phyloP scores from a whole-genome alignment of 2,113 vertebrate genomes.

The Tachysurus fulvidraco region DNA sequence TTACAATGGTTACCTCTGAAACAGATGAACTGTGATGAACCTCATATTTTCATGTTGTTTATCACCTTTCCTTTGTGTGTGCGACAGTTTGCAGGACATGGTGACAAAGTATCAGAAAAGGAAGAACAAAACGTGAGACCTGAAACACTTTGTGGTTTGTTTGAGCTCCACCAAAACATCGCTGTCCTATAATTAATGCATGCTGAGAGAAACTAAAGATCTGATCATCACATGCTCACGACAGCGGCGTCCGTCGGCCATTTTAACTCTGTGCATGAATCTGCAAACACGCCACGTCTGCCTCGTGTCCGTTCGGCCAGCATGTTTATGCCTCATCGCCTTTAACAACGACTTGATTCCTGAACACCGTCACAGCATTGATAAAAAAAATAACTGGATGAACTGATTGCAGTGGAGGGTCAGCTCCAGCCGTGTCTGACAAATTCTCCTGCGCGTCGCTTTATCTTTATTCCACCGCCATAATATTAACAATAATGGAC shows the following conservation, averaged over 20 bases:
- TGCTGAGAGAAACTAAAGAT: background rate
- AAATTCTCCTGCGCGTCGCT: background rate
- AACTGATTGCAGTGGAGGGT: background rate
- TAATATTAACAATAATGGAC: background rate
- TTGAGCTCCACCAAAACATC: background rate
- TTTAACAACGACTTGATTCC: conserved; percentile 18
- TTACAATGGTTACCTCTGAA: conserved; percentile 3
- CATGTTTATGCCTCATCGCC: conserved; percentile 9
- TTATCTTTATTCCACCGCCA: background rate
- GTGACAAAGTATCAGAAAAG: conserved; percentile 99
- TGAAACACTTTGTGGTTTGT: conserved; percentile 46
- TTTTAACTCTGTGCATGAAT: conserved; percentile 24
- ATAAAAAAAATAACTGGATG: conserved; percentile 7
- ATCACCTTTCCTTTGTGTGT: conserved; percentile 49
- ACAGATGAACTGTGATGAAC: conserved; percentile 14
- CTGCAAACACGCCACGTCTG: conserved; percentile 4
- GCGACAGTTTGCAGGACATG: conserved; percentile 94
- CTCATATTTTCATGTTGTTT: conserved; percentile 46
- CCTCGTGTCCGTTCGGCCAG: background rate
- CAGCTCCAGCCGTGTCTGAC: background rate
- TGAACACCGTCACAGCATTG: background rate
- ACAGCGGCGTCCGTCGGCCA: background rate
- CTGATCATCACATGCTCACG: background rate
- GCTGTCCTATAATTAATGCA: conserved; percentile 11
- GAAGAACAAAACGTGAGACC: conserved; percentile 97